These are phyloP conservation scores for Hyposoter didymator DNA, from an alignment of 2,888 invertebrate genomes.

Conservation along the genomic window DNA sequence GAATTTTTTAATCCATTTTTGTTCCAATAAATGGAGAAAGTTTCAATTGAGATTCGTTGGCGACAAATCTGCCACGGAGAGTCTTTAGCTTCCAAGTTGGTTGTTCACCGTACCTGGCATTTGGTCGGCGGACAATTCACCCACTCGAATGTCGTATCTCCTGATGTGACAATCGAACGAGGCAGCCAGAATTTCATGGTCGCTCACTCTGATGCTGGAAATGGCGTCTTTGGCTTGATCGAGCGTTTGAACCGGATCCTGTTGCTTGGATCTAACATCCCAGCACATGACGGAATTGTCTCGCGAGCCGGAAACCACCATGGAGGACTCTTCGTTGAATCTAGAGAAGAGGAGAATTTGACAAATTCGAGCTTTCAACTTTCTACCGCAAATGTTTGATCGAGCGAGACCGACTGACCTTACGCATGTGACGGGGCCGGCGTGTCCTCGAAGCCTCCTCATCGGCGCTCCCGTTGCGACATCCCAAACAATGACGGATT, in stretches of 20 bases:
- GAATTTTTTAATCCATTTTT: no score
- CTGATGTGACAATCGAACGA: constrained; percentile 96
- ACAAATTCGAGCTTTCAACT: not conserved
- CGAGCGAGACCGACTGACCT: constrained; percentile 78
- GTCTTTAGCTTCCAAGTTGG: no score
- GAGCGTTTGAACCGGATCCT: constrained; percentile 92
- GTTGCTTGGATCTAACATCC: constrained; percentile 90
- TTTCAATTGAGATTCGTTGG: no score
- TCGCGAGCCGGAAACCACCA: constrained; percentile 96
- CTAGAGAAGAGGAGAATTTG: constrained; percentile 74
- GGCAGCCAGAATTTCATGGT: constrained; percentile 95
- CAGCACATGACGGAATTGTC: constrained; percentile 97
- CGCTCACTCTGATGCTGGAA: constrained; percentile 91
- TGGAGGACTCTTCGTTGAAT: constrained; percentile 97
- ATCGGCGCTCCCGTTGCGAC: constrained; percentile 95
- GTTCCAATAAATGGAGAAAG: no score
- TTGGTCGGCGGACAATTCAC: constrained; percentile 92
- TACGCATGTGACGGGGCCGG: constrained; percentile 93
- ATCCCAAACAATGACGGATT: constrained; percentile 97
- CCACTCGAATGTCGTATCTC: constrained; percentile 95
- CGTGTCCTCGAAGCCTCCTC: constrained; percentile 94
- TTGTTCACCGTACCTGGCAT: constrained; percentile 88
- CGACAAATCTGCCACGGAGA: no score
- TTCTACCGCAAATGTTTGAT: no score
- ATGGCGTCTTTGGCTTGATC: constrained; percentile 98